Percentiles rank a stretch among this genome's conserved stretches.
Conservation (phyloP, 1,140 invertebrate genomes). For the Saccostrea glomerata region DNA sequence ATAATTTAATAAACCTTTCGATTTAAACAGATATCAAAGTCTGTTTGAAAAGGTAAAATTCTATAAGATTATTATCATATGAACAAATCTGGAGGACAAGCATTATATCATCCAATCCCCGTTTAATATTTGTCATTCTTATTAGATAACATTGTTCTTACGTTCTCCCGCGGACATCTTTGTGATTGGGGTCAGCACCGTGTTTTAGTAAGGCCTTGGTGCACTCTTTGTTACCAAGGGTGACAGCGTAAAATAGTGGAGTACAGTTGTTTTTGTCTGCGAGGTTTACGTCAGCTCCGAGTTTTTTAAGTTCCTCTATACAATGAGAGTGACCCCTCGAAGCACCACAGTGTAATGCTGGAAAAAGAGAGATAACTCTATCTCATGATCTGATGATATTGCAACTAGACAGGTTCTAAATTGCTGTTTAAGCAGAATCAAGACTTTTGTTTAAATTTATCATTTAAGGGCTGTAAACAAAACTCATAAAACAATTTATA, state of each 20-base stretch:
- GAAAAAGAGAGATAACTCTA: slow-evolving; percentile 54
- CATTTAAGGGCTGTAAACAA: no score
- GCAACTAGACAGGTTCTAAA: neutral
- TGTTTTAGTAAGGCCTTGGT: slow-evolving; percentile 92
- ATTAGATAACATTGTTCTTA: slow-evolving; percentile 77
- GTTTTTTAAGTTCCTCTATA: slow-evolving; percentile 89
- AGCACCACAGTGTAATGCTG: slow-evolving; percentile 95
- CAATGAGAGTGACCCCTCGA: slow-evolving; percentile 96
- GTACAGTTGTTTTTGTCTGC: slow-evolving; percentile 90
- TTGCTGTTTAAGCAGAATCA: neutral
- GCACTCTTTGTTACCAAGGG: slow-evolving; percentile 95
- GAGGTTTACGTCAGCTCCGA: slow-evolving; percentile 85
- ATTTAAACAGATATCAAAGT: no score
- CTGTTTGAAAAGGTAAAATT: no score
- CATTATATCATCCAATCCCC: no score
- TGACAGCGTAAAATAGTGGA: slow-evolving; percentile 96
- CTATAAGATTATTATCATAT: no score
- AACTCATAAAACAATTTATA: no score
- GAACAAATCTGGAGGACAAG: no score
- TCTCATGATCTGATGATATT: neutral
- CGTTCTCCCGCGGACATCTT: slow-evolving; percentile 94
- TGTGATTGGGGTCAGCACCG: slow-evolving; percentile 93
- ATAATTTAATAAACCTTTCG: no score
- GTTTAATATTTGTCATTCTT: no score
- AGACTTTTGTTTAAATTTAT: no score